Evolutionary conservation across 2,797 vertebrate species (phyloP).

Genomic region (Coccyzus lansbergi): DNA sequence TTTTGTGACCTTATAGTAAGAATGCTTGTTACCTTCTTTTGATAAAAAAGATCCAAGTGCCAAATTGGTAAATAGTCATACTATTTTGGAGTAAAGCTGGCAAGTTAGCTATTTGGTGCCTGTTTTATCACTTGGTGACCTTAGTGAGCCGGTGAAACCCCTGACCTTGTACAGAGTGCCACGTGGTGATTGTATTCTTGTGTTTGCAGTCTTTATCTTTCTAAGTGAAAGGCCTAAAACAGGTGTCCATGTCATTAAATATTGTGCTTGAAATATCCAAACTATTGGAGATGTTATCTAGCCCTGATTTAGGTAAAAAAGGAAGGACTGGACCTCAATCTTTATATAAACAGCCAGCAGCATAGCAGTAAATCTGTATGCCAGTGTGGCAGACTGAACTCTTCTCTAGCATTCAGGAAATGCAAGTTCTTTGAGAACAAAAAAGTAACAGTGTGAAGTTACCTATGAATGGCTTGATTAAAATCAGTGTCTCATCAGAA

Average conservation of each 20-base stretch:
- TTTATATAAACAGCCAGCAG: background rate
- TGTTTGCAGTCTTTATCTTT: constrained; percentile 27
- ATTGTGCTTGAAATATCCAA: background rate
- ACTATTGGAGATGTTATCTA: background rate
- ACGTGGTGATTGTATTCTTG: background rate
- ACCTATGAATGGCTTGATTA: background rate
- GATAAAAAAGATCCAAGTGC: background rate
- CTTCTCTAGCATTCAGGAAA: background rate
- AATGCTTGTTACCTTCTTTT: background rate
- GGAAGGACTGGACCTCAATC: background rate
- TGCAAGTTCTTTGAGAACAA: background rate
- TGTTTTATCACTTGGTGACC: background rate
- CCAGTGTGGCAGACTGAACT: background rate
- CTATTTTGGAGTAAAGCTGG: background rate
- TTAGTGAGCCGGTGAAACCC: background rate
- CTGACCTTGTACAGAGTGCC: background rate
- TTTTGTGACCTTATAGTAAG: background rate
- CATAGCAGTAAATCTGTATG: background rate
- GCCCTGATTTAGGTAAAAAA: constrained; percentile 16
- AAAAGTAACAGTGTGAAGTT: background rate
- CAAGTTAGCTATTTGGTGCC: background rate
- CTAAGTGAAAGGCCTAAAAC: constrained; percentile 3
- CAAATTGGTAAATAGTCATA: background rate
- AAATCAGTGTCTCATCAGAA: background rate
- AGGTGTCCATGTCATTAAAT: background rate